Evolutionary conservation across 2,797 vertebrate genomes (phyloP).

Genomic region (Myotis planiceps): DNA sequence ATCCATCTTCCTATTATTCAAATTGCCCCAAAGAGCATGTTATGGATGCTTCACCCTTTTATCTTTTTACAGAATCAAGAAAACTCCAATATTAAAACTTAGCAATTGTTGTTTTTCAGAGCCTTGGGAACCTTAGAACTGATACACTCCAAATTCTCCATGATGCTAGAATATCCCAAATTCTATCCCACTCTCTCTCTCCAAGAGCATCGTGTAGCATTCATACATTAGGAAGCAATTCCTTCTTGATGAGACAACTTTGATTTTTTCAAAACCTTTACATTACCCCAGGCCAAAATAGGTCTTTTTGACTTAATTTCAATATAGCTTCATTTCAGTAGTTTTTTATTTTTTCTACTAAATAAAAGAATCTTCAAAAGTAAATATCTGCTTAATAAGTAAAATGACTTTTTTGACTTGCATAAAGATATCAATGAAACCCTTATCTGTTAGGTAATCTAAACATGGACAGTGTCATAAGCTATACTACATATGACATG

Average conservation of each 20-base stretch:
- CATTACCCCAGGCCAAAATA: background rate
- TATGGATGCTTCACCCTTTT: background rate
- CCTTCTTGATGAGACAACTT: background rate
- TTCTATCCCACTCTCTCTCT: background rate
- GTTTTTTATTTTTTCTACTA: background rate
- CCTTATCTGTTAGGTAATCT: background rate
- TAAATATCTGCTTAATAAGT: background rate
- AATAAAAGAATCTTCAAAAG: background rate
- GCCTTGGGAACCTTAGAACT: background rate
- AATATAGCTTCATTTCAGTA: background rate
- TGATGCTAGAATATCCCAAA: background rate
- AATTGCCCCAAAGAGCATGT: background rate
- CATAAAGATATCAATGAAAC: background rate
- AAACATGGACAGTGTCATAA: background rate
- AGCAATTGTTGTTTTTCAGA: background rate
- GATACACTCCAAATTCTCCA: background rate
- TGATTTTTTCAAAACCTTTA: background rate
- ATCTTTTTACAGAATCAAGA: background rate
- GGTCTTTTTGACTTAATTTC: background rate
- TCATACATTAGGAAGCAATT: background rate
- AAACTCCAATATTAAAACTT: background rate
- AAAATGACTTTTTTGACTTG: background rate
- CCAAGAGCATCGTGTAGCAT: rapidly evolving
- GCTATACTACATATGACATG: background rate
- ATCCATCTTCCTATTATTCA: background rate